phyloP scores from a whole-genome alignment of 2,113 vertebrate species.

The Stegastes partitus region DNA sequence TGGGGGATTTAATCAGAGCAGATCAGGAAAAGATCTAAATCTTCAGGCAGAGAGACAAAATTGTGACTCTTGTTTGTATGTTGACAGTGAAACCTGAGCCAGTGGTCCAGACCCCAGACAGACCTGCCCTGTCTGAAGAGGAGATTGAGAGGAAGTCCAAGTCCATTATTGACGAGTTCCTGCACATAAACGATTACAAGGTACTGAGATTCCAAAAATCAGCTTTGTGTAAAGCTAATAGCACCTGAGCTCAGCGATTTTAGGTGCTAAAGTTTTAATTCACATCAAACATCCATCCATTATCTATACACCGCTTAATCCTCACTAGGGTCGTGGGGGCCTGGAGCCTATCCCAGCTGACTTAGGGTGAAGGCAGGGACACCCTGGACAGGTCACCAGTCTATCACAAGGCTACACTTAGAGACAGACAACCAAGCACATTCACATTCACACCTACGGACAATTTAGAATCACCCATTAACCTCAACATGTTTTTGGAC shows the following conservation, averaged over 20 bases:
- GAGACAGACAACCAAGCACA: no score
- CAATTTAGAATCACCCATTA: no score
- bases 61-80: not conserved
- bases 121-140: slow-evolving; percentile 88
- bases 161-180: slow-evolving; percentile 97
- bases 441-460: no score
- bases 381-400: no score
- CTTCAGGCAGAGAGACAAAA: not conserved
- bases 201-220: slow-evolving; percentile 73
- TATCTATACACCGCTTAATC: no score
- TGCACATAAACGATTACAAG: slow-evolving; percentile 98
- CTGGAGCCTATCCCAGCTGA: no score
- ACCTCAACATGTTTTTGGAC: no score
- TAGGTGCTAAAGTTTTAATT: not conserved
- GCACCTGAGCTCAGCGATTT: not conserved
- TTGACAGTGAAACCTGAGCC: slow-evolving; percentile 88
- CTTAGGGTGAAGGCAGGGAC: no score
- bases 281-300: not conserved
- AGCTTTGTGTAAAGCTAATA: not conserved
- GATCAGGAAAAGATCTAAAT: no score
- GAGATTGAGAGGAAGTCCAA: slow-evolving; percentile 94
- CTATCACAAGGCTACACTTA: no score
- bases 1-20: no score
- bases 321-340: no score
- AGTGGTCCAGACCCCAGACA: slow-evolving; percentile 79